These are phyloP conservation scores for Zygaena filipendulae DNA, from an alignment of 2,888 invertebrate species.

Conservation along the genomic window DNA sequence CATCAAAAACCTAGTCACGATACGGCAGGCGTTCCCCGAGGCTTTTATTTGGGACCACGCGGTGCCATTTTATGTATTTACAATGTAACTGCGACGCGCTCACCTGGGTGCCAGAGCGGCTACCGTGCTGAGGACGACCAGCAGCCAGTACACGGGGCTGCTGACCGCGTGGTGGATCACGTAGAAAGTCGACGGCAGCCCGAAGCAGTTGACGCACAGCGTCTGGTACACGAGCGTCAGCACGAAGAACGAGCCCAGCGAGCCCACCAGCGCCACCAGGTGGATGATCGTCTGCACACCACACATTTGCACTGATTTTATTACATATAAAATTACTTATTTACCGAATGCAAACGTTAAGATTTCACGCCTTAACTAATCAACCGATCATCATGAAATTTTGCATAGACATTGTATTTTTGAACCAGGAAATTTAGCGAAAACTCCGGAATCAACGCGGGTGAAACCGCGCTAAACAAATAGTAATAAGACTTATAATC, in stretches of 20 bases:
- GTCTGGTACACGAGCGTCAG: constrained; percentile 89
- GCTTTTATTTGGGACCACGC: too few relatives aligned
- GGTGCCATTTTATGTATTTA: too few relatives aligned
- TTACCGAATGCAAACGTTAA: constrained; percentile 3
- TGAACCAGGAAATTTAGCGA: too few relatives aligned
- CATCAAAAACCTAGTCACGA: too few relatives aligned
- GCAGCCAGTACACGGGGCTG: constrained; percentile 84
- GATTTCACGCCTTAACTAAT: not conserved
- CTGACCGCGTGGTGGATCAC: constrained; percentile 82
- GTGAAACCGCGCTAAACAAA: too few relatives aligned
- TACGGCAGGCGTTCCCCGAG: too few relatives aligned
- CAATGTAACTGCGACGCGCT: too few relatives aligned
- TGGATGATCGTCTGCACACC: constrained; percentile 85
- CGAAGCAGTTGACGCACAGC: constrained; percentile 82
- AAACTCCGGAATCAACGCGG: too few relatives aligned
- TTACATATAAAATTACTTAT: too few relatives aligned
- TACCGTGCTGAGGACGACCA: constrained; percentile 79
- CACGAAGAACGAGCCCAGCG: constrained; percentile 82
- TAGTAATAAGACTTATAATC: too few relatives aligned
- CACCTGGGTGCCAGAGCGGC: constrained; percentile 87
- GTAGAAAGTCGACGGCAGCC: constrained; percentile 88
- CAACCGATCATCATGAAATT: too few relatives aligned
- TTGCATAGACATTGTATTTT: too few relatives aligned
- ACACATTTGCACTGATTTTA: not conserved
- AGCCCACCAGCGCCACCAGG: constrained; percentile 78